These are phyloP conservation scores for Ridgeia piscesae DNA, from an alignment of 1,140 invertebrate genomes.

Conservation along the genomic window DNA sequence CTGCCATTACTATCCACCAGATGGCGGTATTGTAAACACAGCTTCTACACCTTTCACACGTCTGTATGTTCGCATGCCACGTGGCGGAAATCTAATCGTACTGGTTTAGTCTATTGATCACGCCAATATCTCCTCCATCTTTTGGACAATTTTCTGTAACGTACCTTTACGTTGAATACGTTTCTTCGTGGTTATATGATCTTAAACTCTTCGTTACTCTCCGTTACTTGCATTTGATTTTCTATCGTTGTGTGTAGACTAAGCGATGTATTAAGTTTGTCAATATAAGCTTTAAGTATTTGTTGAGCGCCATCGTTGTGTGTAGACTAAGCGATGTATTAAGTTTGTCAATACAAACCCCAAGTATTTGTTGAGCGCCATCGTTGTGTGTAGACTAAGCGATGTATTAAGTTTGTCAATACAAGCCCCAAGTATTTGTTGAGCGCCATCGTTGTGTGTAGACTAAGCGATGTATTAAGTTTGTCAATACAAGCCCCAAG, in stretches of 20 bases:
- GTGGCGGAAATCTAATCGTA: background rate
- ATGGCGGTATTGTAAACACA: background rate
- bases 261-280: background rate
- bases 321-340: too few species aligned
- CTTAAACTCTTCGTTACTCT: background rate
- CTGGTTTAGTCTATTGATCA: background rate
- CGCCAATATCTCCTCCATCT: background rate
- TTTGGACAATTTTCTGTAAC: background rate
- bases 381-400: too few species aligned
- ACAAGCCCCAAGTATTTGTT: too few species aligned
- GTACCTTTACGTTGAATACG: background rate
- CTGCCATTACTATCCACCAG: background rate
- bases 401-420: too few species aligned
- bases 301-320: too few species aligned
- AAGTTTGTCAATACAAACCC: too few species aligned
- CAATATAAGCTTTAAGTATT: too few species aligned
- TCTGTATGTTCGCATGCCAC: background rate
- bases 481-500: too few species aligned
- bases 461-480: too few species aligned
- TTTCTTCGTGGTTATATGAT: background rate
- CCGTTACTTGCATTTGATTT: background rate
- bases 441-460: too few species aligned
- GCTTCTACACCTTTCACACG: background rate
- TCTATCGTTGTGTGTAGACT: background rate
- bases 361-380: too few species aligned